Conservation (phyloP, 1,140 invertebrate genomes). For the Cydia strobilella region DNA sequence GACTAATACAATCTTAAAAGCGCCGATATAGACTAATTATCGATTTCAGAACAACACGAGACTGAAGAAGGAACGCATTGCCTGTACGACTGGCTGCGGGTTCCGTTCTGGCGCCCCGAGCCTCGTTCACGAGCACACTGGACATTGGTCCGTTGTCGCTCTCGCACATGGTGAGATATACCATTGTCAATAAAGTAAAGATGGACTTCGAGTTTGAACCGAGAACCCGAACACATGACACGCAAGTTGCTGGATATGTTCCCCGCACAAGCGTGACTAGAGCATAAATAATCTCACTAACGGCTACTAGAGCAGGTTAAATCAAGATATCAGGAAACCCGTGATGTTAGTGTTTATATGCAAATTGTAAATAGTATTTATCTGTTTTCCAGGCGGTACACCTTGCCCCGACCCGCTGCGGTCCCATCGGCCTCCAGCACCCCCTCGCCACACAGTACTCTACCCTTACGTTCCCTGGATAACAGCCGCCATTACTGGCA, state of each 20-base stretch:
- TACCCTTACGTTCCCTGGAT: conserved; percentile 70
- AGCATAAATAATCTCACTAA: no score
- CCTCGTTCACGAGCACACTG: conserved; percentile 64
- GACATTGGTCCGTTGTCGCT: conserved; percentile 64
- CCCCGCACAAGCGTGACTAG: no score
- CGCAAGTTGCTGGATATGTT: no score
- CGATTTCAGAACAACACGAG: conserved; percentile 46
- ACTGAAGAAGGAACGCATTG: conserved; percentile 45
- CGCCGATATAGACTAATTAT: background rate
- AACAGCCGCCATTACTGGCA: conserved; percentile 65
- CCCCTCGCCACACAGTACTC: conserved; percentile 55
- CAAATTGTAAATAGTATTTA: background rate
- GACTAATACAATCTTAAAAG: no score
- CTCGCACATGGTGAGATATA: conserved; percentile 55
- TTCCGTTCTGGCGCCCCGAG: conserved; percentile 64
- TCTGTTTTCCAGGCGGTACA: conserved; percentile 48
- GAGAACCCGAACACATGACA: no score
- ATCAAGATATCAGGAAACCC: no score
- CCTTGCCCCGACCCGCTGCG: conserved; percentile 63
- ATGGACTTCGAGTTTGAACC: no score
- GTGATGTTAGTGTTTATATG: no score
- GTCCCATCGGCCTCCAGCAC: conserved; percentile 45
- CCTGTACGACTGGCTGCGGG: conserved; percentile 63
- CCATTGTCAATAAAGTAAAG: no score
- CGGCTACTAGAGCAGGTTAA: no score